Conservation (phyloP, 2,797 vertebrate genomes). For the Rhinoraja longicauda region DNA sequence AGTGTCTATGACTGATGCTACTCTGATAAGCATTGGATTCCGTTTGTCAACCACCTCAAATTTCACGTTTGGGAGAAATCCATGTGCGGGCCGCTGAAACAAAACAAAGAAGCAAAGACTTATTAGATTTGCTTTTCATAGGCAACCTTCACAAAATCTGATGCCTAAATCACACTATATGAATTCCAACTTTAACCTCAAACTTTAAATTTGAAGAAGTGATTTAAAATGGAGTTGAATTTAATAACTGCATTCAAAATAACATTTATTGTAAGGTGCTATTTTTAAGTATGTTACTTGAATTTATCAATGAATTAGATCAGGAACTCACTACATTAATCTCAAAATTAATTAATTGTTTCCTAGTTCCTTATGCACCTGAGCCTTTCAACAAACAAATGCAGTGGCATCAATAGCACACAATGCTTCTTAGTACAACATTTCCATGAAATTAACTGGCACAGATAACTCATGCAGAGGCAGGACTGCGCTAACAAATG, state of each 20-base stretch:
- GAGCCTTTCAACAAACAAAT: too few species aligned
- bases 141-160: too few species aligned
- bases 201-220: not conserved
- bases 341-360: too few species aligned
- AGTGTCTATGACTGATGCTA: conserved; percentile 65
- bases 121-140: not conserved
- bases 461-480: too few species aligned
- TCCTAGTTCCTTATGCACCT: too few species aligned
- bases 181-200: not conserved
- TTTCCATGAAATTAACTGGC: too few species aligned
- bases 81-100: conserved; percentile 68
- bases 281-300: too few species aligned
- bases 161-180: not conserved
- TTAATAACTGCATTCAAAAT: not conserved
- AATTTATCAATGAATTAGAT: too few species aligned
- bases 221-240: not conserved
- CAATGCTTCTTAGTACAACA: too few species aligned
- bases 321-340: too few species aligned
- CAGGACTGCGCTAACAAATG: too few species aligned
- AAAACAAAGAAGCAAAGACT: conserved; percentile 40
- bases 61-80: conserved; percentile 73
- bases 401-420: too few species aligned
- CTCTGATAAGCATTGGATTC: conserved; percentile 69
- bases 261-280: not conserved
- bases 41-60: conserved; percentile 73